These are phyloP conservation scores for Synanthedon formicaeformis DNA, from an alignment of 2,888 invertebrate genomes.

Conservation along the genomic window DNA sequence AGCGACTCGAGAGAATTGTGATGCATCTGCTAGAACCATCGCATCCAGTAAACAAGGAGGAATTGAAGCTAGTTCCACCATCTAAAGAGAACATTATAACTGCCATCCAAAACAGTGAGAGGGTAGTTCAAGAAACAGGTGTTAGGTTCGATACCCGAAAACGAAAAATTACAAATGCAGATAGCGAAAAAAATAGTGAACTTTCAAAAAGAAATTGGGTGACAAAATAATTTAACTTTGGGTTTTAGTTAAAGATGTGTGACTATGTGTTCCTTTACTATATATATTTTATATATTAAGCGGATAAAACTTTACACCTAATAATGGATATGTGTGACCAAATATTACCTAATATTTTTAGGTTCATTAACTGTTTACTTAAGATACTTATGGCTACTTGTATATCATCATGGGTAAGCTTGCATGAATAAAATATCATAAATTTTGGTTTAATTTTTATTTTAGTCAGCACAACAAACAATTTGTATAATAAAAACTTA, in stretches of 20 bases:
- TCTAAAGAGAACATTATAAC: constrained; percentile 60
- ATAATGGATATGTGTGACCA: too few species aligned
- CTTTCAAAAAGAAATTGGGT: constrained; percentile 41
- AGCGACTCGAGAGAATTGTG: constrained; percentile 77
- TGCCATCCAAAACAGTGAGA: constrained; percentile 61
- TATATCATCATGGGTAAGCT: too few species aligned
- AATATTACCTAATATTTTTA: too few species aligned
- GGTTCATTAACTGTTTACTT: too few species aligned
- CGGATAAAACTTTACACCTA: too few species aligned
- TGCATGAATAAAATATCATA: too few species aligned
- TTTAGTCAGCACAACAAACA: too few species aligned
- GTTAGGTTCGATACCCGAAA: constrained; percentile 54
- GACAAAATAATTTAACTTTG: constrained; percentile 7
- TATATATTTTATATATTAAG: constrained; percentile 2
- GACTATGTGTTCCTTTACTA: constrained; percentile 21
- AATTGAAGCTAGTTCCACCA: constrained; percentile 51
- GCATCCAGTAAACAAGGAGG: constrained; percentile 38
- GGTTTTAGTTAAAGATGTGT: constrained; percentile 6
- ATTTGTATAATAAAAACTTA: too few species aligned
- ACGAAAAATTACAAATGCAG: constrained; percentile 34
- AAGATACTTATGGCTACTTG: too few species aligned
- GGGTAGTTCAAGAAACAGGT: constrained; percentile 54
- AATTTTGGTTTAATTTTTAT: too few species aligned
- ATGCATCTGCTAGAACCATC: constrained; percentile 71
- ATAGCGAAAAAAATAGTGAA: constrained; percentile 34